phyloP scores from a whole-genome alignment of 2,797 vertebrate species.

The Typhlichthys eigenmanni region DNA sequence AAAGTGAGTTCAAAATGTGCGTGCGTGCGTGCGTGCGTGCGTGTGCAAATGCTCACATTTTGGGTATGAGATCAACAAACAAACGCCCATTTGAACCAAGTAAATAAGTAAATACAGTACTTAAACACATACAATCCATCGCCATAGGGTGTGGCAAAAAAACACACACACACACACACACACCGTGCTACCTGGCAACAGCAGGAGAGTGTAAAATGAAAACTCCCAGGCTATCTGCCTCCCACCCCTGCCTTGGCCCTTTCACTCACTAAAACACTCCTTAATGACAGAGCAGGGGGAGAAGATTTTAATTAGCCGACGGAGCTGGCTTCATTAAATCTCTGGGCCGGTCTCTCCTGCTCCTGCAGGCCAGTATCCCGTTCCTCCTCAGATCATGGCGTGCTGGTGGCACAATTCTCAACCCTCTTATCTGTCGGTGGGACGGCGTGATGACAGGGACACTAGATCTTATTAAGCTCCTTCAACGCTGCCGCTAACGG shows the following conservation, averaged over 20 bases:
- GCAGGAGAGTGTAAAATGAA: conserved; percentile 32
- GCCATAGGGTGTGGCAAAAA: too few species aligned
- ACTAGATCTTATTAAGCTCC: too few species aligned
- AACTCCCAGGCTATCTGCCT: conserved; percentile 32
- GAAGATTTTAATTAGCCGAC: conserved; percentile 68
- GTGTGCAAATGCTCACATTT: not conserved
- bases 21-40: not conserved
- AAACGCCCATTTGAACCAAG: too few species aligned
- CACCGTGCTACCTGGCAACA: conserved; percentile 22
- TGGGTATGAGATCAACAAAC: conserved; percentile 3
- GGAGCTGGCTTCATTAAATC: conserved; percentile 69
- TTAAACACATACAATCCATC: not conserved
- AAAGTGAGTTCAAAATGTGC: not conserved
- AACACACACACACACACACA: conserved; percentile 8
- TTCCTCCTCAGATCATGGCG: not conserved
- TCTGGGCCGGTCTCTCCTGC: conserved; percentile 47
- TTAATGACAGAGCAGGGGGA: conserved; percentile 59
- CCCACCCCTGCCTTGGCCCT: conserved; percentile 11
- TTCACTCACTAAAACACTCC: conserved; percentile 50
- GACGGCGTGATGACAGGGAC: too few species aligned
- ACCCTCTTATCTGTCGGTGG: too few species aligned
- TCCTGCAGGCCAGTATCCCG: conserved; percentile 54
- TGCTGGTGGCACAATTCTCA: too few species aligned
- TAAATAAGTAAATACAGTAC: not conserved
- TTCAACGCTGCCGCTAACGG: too few species aligned